Evolutionary conservation across 2,888 invertebrate genomes (phyloP).

Genomic region (Limnephilus rhombicus): DNA sequence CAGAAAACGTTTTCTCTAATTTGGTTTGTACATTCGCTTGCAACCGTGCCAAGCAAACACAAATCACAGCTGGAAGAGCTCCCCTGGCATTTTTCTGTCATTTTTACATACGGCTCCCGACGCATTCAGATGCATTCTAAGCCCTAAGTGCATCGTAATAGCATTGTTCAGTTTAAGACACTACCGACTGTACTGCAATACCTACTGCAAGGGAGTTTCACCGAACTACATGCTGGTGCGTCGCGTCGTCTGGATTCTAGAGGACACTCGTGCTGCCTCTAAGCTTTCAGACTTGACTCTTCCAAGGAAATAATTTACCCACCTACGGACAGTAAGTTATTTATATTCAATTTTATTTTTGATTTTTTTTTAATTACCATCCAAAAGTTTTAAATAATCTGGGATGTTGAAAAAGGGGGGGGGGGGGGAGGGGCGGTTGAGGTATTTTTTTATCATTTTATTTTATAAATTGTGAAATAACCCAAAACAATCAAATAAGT

Average conservation of each 20-base stretch:
- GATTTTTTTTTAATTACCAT: too few relatives aligned
- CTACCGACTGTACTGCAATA: not conserved
- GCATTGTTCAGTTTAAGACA: conserved; percentile 8
- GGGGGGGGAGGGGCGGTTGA: too few relatives aligned
- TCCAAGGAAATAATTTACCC: not conserved
- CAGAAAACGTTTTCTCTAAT: too few relatives aligned
- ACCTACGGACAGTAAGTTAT: not conserved
- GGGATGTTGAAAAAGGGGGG: too few relatives aligned
- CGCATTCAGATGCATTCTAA: conserved; percentile 5
- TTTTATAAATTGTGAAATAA: too few relatives aligned
- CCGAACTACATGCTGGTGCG: not conserved
- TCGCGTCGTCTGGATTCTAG: not conserved
- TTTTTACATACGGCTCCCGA: not conserved
- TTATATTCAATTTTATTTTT: not conserved
- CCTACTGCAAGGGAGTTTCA: not conserved
- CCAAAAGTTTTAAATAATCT: too few relatives aligned
- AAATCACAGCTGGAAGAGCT: not conserved
- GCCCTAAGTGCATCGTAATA: conserved; percentile 21
- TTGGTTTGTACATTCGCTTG: not conserved
- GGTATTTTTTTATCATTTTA: too few relatives aligned
- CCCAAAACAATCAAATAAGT: too few relatives aligned
- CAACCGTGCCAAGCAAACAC: not conserved
- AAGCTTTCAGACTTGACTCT: not conserved
- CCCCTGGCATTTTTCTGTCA: not conserved
- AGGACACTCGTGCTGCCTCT: not conserved